Base-by-base conservation (phyloP, 1,140 invertebrate genomes). In the Hormaphis cornu region DNA sequence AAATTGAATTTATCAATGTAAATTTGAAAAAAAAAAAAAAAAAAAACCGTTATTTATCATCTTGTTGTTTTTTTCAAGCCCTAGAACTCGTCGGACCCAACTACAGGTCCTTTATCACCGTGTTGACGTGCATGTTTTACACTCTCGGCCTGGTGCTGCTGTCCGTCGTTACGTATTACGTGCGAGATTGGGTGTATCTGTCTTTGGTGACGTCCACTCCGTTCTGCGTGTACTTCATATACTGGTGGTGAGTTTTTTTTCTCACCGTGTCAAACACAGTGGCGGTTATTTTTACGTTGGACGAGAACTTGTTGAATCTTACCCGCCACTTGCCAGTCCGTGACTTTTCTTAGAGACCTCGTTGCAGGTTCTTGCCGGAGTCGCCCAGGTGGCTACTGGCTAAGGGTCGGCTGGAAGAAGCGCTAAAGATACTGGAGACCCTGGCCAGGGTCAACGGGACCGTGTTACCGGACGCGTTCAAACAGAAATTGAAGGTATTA, bases 41-140 rank as follows among this genome's bases (percentile, higher is more conserved):
- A 16, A 16, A 50, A 26, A 7, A 16, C 6, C 16, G 5, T 24
- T 26, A 28, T 1, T 52, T 20, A 3, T 4, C 18, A 12, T 8
- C 22, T 24, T 56, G 20, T 1, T 37, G 20, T 8, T 40, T 22
- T 5, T 6, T 54, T 46, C 70, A 59, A 95, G 92, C 89, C 72
- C 78, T 95, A 70, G 93, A 95, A 80, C 76, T 95, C 28, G 91
- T 94, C 18, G 90, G 91, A 3, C 90, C 90, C 24, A 91, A 89
- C 76, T 93, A 94, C 79, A 81, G 93, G 72, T 93, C 91, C 1
- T 93, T 92, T 77, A 88, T 91, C 0, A 94, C 90, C 1, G 90
- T 93, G 1, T 87, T 93, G 85, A 93, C 89, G 0, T 93, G 91
- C 73, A 84, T 91, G 30, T 93, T 91, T 76, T 95, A 94, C 76